Percentiles rank a stretch among this genome's conserved stretches.
Evolutionary conservation across 2,113 vertebrate genomes (phyloP).

Genomic region (Cheilinus undulatus): DNA sequence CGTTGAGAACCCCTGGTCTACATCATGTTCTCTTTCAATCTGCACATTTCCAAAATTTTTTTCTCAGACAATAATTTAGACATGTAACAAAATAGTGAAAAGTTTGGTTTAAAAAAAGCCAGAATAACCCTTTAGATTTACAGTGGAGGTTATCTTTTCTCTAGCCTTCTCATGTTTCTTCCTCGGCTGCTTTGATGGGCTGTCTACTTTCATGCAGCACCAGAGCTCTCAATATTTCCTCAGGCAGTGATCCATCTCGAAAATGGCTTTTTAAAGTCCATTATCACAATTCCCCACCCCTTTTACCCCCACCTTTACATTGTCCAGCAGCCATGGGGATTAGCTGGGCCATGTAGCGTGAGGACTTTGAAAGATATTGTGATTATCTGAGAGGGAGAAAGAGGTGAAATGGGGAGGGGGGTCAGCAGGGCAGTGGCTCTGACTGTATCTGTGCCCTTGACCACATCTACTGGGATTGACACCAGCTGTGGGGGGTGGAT

Average conservation of each 20-base stretch:
- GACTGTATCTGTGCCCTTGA: conserved; percentile 35
- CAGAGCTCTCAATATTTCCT: conserved; percentile 37
- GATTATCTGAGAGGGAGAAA: conserved; percentile 6
- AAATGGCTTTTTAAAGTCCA: conserved; percentile 38
- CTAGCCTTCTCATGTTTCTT: neutral
- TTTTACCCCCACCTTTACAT: conserved; percentile 19
- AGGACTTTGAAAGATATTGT: conserved; percentile 36
- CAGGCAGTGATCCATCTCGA: conserved; percentile 42
- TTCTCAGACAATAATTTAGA: too few species aligned
- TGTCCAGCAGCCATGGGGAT: conserved; percentile 55
- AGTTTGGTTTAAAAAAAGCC: neutral
- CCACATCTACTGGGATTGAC: conserved; percentile 33
- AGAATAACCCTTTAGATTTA: conserved; percentile 22
- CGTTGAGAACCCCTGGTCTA: too few species aligned
- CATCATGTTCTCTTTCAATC: too few species aligned
- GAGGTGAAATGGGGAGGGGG: conserved; percentile 7
- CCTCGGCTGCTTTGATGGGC: conserved; percentile 6
- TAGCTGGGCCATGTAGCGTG: conserved; percentile 37
- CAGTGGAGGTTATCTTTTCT: conserved; percentile 30
- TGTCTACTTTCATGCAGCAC: conserved; percentile 38
- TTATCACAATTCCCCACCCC: neutral
- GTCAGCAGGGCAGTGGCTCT: neutral
- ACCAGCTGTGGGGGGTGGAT: conserved; percentile 47
- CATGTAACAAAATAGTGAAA: too few species aligned
- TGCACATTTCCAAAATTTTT: too few species aligned